These are phyloP conservation scores for Galendromus occidentalis DNA, from an alignment of 1,140 invertebrate species.

Conservation along the genomic window DNA sequence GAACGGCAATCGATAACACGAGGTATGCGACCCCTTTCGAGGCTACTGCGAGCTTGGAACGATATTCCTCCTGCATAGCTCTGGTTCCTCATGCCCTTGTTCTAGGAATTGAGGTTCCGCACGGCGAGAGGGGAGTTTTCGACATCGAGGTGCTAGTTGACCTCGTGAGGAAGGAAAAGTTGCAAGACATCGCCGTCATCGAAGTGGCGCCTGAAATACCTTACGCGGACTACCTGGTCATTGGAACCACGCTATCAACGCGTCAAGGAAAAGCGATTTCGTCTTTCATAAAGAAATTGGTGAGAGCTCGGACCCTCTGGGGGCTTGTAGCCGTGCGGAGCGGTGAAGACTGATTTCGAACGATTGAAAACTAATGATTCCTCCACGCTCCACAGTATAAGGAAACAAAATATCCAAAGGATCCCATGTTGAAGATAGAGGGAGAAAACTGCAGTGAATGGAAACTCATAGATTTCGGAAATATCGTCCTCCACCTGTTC, in stretches of 20 bases:
- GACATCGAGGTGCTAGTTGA: slow-evolving; percentile 66
- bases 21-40: not conserved
- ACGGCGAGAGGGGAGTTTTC: slow-evolving; percentile 53
- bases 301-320: slow-evolving; percentile 24
- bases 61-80: not conserved
- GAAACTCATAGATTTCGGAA: slow-evolving; percentile 68
- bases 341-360: no score
- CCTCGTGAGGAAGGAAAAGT: slow-evolving; percentile 51
- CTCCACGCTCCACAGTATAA: slow-evolving; percentile 25
- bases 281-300: slow-evolving; percentile 52
- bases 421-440: slow-evolving; percentile 51
- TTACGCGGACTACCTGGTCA: slow-evolving; percentile 61
- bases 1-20: no score
- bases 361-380: no score
- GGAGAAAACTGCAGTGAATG: slow-evolving; percentile 52
- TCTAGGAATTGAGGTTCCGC: slow-evolving; percentile 31
- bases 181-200: slow-evolving; percentile 56
- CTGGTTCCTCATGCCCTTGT: not conserved
- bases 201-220: slow-evolving; percentile 45
- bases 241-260: slow-evolving; percentile 47
- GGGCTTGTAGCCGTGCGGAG: no score
- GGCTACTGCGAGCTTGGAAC: no score
- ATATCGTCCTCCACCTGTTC: slow-evolving; percentile 78
- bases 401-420: slow-evolving; percentile 32
- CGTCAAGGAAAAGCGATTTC: slow-evolving; percentile 53